Evolutionary conservation across 2,797 vertebrate genomes (phyloP), one percentile per base, ranked within the genome.

Genomic region (Mus spretus): DNA sequence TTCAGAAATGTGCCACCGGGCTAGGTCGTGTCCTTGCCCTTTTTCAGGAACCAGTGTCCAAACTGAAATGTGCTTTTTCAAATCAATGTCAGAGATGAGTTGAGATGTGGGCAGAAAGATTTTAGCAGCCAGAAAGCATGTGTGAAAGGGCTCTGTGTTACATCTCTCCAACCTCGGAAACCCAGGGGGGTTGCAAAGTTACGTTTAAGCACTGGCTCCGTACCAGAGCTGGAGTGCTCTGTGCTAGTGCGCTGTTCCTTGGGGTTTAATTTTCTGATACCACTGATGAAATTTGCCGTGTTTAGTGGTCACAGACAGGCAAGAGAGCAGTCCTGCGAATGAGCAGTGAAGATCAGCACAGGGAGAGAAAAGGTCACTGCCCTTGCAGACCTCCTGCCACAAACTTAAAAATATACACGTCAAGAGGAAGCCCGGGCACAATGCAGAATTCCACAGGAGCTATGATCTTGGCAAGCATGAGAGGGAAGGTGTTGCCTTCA

Each of bases 151-250:
- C 63, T 95, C 83, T 70, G 79, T 57, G 90, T 90, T 89, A 84
- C 77, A 89, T 90, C 79, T 63, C 80, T 96, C 92, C 22, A 75
- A 93, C 85, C 92, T 82, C 84, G 53, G 82, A 83, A 90, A 90
- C 79, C 85, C 89, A 86, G 92, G 80, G 59, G 97, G n/a, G 91
- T 88, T 93, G 95, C 96, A 97, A 98, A 98, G 95, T 98, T 98
- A 89, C 53, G 55, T 75, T 84, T 75, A 82, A 90, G 34, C 61
- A 67, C 89, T 83, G 95, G 96, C 97, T 74, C 47, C 47, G 75
- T 47, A 77, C 92, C 96, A 96, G 82, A 53, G 22, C 89, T 82
- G 59, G 57, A 88, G 53, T 96, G 92, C 83, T 89, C 88, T 74
- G 34, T 91, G 89, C 96, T 91, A 63, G 65, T 37, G 67, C 92